These are phyloP conservation scores for Python bivittatus DNA, from an alignment of 2,113 vertebrate genomes.

Conservation along the genomic window DNA sequence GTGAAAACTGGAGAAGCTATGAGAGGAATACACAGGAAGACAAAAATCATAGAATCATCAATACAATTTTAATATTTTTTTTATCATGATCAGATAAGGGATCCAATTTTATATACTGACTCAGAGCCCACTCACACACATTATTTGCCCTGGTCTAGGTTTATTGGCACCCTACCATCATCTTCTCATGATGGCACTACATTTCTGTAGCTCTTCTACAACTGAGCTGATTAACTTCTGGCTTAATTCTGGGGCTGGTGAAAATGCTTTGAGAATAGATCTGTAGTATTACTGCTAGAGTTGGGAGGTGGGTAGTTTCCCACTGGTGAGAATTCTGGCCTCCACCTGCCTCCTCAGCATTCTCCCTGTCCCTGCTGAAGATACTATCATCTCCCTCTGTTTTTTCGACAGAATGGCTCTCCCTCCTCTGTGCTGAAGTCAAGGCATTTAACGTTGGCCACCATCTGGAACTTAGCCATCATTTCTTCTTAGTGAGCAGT, in stretches of 20 bases:
- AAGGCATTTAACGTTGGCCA: too few species aligned
- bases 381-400: neutral
- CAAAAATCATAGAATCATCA: neutral
- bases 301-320: neutral
- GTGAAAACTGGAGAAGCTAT: constrained; percentile 87
- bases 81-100: neutral
- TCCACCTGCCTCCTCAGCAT: neutral
- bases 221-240: neutral
- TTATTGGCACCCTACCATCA: neutral
- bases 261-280: neutral
- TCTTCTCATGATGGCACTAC: neutral
- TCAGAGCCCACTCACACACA: neutral
- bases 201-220: neutral
- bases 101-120: neutral
- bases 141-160: neutral
- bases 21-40: neutral
- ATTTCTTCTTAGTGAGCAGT: too few species aligned
- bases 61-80: neutral
- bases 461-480: too few species aligned
- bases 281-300: neutral
- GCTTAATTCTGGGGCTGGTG: neutral
- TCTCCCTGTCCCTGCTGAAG: neutral
- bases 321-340: neutral
- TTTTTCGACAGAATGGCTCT: too few species aligned
- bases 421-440: too few species aligned